Conservation (phyloP, 2,888 invertebrate species). For the Zygogramma bicolorata region DNA sequence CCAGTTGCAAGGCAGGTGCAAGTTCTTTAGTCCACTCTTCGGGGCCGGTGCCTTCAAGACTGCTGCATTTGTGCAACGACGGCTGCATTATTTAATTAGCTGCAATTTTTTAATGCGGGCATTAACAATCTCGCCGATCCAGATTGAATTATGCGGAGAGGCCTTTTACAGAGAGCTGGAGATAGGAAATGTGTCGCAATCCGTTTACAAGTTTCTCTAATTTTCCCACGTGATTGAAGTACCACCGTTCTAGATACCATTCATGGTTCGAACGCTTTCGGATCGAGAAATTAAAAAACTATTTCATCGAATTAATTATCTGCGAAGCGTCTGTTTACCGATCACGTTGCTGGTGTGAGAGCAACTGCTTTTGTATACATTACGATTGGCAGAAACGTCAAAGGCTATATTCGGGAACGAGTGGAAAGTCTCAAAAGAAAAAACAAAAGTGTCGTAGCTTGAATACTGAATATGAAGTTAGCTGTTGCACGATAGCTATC, state of each 20-base stretch:
- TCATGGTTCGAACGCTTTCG: constrained; percentile 44
- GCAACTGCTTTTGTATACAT: neutral
- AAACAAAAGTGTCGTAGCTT: no score
- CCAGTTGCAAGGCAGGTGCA: constrained; percentile 62
- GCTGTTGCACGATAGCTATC: no score
- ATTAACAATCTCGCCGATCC: constrained; percentile 64
- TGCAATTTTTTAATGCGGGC: constrained; percentile 61
- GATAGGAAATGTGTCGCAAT: constrained; percentile 56
- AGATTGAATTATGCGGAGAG: constrained; percentile 59
- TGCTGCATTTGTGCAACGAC: constrained; percentile 60
- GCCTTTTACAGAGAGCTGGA: constrained; percentile 59
- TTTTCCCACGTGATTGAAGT: constrained; percentile 59
- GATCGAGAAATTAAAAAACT: constrained; percentile 42
- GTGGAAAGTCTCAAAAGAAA: no score
- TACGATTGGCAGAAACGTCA: no score
- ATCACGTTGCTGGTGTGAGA: constrained; percentile 34
- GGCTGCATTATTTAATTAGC: constrained; percentile 65
- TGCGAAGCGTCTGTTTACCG: constrained; percentile 42
- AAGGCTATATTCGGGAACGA: no score
- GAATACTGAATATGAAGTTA: no score
- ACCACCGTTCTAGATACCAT: constrained; percentile 48
- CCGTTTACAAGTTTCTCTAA: constrained; percentile 56
- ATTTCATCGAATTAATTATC: constrained; percentile 49
- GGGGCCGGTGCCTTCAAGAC: constrained; percentile 60
- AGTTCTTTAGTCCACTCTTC: constrained; percentile 54